Percentiles rank a stretch among this genome's conserved stretches.
phyloP scores from a whole-genome alignment of 2,113 vertebrate species.

The Pongo abelii region DNA sequence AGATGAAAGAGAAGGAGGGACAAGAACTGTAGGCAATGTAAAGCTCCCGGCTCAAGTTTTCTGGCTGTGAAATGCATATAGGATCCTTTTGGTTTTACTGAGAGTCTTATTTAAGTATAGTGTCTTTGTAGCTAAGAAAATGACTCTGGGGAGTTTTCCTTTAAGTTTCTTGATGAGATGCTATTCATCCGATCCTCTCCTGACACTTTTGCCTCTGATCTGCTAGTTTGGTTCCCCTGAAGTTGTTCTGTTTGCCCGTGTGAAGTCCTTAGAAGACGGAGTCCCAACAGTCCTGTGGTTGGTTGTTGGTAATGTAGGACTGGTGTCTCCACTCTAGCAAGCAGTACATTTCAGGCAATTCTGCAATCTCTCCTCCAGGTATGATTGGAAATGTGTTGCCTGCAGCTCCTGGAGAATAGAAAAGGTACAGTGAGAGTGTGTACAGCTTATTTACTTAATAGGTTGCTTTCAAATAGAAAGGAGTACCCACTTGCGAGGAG shows the following conservation, averaged over 20 bases:
- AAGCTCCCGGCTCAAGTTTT: not conserved
- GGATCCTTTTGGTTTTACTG: not conserved
- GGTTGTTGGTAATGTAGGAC: not conserved
- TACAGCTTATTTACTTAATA: slow-evolving; percentile 59
- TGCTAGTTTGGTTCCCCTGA: not conserved
- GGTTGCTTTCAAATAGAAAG: slow-evolving; percentile 50
- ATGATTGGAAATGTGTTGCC: slow-evolving; percentile 32
- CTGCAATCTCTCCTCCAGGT: not conserved
- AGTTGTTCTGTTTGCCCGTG: not conserved
- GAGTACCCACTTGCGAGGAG: not conserved
- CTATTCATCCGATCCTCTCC: not conserved
- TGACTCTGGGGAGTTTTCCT: not conserved
- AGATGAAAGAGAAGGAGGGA: not conserved
- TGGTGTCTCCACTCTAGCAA: not conserved
- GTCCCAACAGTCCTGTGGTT: not conserved
- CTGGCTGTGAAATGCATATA: not conserved
- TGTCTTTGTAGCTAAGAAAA: slow-evolving; percentile 14
- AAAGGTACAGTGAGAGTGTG: not conserved
- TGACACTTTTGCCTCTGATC: not conserved
- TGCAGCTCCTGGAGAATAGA: not conserved
- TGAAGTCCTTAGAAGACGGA: not conserved
- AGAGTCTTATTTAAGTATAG: not conserved
- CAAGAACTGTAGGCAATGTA: not conserved
- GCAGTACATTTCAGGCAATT: slow-evolving; percentile 27
- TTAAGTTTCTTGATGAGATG: not conserved